Base-by-base conservation (phyloP, 2,113 vertebrate species). In the Daboia siamensis region DNA sequence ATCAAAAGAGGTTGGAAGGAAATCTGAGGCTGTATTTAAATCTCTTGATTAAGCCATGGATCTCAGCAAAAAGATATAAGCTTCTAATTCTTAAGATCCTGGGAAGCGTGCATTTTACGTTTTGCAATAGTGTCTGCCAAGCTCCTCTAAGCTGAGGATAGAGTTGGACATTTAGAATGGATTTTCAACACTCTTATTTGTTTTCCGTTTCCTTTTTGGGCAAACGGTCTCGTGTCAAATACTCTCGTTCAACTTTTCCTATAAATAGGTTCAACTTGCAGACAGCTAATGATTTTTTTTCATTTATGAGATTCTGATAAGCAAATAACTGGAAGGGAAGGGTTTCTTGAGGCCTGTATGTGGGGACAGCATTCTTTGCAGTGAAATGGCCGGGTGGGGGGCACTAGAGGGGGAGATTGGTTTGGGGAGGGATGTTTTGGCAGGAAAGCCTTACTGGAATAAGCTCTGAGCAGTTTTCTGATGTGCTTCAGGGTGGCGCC, bases 401-500 rank as follows among this genome's bases (percentile, higher is more conserved):
- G 11, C 3, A 6, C 15, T 29, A 5, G 2, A 26, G 44, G 26
- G 48, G 1, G 26, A 3, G 4, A 44, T 13, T 56, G 80, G 52
- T 26, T 26, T 13, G 15, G 1, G 39, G 39, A 48, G 8, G 23
- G 59, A 84, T 23, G 5, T 13, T 26, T 87, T 64, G 55, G 54
- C 2, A 6, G 33, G 26, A 54, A 64, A 51, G 0, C 17, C 80
- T 86, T 26, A 20, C 6, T 5, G 12, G 91, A 8, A 24, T 0
- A 0, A 0, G 24, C 59, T 0, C 87, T 93, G 0, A 95, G 0
- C 0, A 51, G 51, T 0, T 44, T 0, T 26, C 15, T 80, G 87
- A 52, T 0, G 5, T 10, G 85, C 93, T n/a, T 93, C 95, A 99
- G 99, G 99, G 99, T 12, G 99, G 99, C 7, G 99, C 99, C 29